A percentile compares a stretch with the other conserved stretches of the same genome.
phyloP scores from a whole-genome alignment of 2,113 vertebrate genomes.

The Colistium nudipinnis region DNA sequence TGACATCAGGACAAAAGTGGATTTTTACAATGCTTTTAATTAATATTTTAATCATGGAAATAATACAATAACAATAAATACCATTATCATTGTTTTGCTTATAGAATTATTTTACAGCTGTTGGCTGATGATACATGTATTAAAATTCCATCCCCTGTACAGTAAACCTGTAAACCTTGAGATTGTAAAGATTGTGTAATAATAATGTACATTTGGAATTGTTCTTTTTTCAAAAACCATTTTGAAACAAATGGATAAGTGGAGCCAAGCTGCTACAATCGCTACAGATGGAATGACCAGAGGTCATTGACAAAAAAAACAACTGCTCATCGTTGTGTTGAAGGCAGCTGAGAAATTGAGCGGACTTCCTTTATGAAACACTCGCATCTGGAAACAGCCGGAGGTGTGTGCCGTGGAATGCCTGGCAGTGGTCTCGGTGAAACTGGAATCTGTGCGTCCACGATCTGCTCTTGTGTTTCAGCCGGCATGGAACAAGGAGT shows the following conservation, averaged over 20 bases:
- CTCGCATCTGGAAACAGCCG: constrained; percentile 5
- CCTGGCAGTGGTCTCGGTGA: constrained; percentile 35
- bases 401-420: constrained; percentile 11
- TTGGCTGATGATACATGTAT: constrained; percentile 33
- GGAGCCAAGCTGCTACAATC: constrained; percentile 37
- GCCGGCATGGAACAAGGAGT: not conserved
- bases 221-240: constrained; percentile 32
- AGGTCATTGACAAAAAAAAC: not conserved
- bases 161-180: constrained; percentile 50
- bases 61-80: constrained; percentile 55
- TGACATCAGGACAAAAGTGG: not conserved
- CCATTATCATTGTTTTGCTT: constrained; percentile 22
- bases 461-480: not conserved
- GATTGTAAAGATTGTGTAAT: constrained; percentile 21
- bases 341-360: not conserved
- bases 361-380: not conserved
- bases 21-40: constrained; percentile 19
- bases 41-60: constrained; percentile 54
- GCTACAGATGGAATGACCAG: constrained; percentile 5
- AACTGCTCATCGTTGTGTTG: constrained; percentile 10
- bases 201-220: not conserved
- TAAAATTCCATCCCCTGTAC: constrained; percentile 12
- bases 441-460: not conserved
- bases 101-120: constrained; percentile 5
- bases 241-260: constrained; percentile 63